Evolutionary conservation across 2,888 invertebrate species (phyloP).

Genomic region (Adelphocoris suturalis): DNA sequence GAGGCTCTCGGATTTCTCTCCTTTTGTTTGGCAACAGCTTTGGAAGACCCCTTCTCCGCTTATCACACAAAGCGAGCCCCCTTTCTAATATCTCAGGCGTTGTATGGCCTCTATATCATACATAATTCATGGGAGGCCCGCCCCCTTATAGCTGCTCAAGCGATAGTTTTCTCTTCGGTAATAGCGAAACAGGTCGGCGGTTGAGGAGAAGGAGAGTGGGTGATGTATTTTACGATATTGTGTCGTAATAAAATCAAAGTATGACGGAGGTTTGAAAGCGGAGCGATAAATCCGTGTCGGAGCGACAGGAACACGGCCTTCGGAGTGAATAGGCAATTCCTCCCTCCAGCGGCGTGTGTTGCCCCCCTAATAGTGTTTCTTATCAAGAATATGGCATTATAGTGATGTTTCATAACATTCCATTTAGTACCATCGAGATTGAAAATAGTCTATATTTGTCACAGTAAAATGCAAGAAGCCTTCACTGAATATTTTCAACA

Average conservation of each 20-base stretch:
- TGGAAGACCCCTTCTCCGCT: neutral
- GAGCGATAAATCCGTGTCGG: constrained; percentile 27
- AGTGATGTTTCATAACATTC: too few relatives aligned
- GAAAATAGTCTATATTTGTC: too few relatives aligned
- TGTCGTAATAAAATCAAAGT: constrained; percentile 42
- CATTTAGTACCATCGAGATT: too few relatives aligned
- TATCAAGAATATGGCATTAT: neutral
- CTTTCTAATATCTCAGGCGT: constrained; percentile 27
- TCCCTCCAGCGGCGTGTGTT: neutral
- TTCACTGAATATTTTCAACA: too few relatives aligned
- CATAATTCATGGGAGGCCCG: constrained; percentile 24
- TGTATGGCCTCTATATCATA: constrained; percentile 37
- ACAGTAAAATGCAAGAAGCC: too few relatives aligned
- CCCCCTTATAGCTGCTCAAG: constrained; percentile 30
- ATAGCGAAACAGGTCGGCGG: neutral
- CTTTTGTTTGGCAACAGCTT: constrained; percentile 42
- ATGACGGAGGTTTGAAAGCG: constrained; percentile 32
- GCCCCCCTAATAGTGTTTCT: neutral
- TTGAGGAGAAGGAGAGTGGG: neutral
- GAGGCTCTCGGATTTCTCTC: neutral
- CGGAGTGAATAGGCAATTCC: constrained; percentile 44
- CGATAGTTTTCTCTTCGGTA: constrained; percentile 12
- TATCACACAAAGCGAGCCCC: neutral
- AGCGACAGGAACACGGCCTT: neutral
- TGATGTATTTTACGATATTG: constrained; percentile 39